Percentiles rank a stretch among this genome's conserved stretches.
Conservation (phyloP, 2,113 vertebrate species). For the Nannospalax galili region DNA sequence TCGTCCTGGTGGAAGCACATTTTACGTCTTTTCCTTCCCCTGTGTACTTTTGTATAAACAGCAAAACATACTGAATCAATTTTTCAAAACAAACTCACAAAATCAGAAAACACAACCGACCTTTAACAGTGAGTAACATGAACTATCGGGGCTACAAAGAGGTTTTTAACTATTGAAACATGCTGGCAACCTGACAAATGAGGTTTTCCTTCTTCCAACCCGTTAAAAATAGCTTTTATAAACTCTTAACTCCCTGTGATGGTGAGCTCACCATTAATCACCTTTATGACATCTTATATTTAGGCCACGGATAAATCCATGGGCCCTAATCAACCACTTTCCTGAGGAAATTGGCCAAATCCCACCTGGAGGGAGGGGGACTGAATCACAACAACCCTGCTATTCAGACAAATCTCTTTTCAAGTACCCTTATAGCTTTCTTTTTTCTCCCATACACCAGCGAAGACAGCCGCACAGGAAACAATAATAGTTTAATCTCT, state of each 20-base stretch:
- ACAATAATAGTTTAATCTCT: slow-evolving; percentile 92
- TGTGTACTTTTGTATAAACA: slow-evolving; percentile 81
- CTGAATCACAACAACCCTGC: slow-evolving; percentile 86
- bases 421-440: slow-evolving; percentile 86
- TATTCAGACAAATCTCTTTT: slow-evolving; percentile 90
- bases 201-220: slow-evolving; percentile 76
- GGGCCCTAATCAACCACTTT: slow-evolving; percentile 89
- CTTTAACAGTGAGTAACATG: slow-evolving; percentile 80
- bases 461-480: slow-evolving; percentile 90
- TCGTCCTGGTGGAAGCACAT: slow-evolving; percentile 68
- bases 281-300: slow-evolving; percentile 87
- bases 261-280: slow-evolving; percentile 88
- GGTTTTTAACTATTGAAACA: slow-evolving; percentile 81
- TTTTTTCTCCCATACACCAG: slow-evolving; percentile 82
- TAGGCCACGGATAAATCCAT: slow-evolving; percentile 84
- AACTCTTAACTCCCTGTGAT: slow-evolving; percentile 85
- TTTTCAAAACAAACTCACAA: slow-evolving; percentile 83
- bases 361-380: slow-evolving; percentile 80
- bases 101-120: slow-evolving; percentile 80
- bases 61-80: slow-evolving; percentile 82
- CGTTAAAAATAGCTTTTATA: slow-evolving; percentile 88
- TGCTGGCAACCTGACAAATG: slow-evolving; percentile 86
- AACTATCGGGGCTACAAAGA: slow-evolving; percentile 86
- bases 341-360: slow-evolving; percentile 91
- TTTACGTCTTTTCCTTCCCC: slow-evolving; percentile 76